Conservation (phyloP, 2,888 invertebrate genomes). For the Lasioglossum morio region DNA sequence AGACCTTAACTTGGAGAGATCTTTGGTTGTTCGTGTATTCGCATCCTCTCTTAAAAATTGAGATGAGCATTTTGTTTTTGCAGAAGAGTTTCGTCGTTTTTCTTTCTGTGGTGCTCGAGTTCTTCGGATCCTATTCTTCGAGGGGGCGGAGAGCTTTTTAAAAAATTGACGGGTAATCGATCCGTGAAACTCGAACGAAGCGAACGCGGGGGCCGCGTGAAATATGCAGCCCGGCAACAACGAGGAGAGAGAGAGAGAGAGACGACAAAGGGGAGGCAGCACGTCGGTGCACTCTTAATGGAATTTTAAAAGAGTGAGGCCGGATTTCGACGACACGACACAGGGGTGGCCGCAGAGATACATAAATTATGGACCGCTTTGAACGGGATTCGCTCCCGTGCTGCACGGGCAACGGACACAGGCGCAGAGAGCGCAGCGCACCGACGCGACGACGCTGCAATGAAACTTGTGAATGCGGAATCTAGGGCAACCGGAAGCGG, state of each 20-base stretch:
- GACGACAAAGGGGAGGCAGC: slow-evolving; percentile 57
- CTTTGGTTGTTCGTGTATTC: no score
- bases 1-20: neutral
- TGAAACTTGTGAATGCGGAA: slow-evolving; percentile 71
- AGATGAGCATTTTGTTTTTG: neutral
- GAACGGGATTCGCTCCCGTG: slow-evolving; percentile 69
- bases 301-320: slow-evolving; percentile 72
- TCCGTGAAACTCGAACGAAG: slow-evolving; percentile 8
- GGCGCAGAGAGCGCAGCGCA: neutral
- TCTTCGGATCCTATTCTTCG: neutral
- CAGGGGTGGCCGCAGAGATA: slow-evolving; percentile 66
- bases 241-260: slow-evolving; percentile 36
- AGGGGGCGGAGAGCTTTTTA: neutral
- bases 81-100: neutral
- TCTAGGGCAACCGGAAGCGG: slow-evolving; percentile 75
- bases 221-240: slow-evolving; percentile 44
- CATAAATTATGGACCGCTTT: slow-evolving; percentile 73
- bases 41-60: neutral
- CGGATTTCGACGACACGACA: slow-evolving; percentile 60
- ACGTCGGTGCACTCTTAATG: slow-evolving; percentile 66
- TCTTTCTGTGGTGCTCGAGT: neutral
- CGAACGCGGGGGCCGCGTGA: slow-evolving; percentile 26
- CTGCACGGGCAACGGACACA: neutral
- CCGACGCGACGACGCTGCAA: slow-evolving; percentile 48
- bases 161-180: slow-evolving; percentile 7